A percentile compares a stretch with the other conserved stretches of the same genome.
Evolutionary conservation across 35 echinoderm and acorn worm species (phyloP).

Genomic region (Hemicentrotus pulcherrimus): DNA sequence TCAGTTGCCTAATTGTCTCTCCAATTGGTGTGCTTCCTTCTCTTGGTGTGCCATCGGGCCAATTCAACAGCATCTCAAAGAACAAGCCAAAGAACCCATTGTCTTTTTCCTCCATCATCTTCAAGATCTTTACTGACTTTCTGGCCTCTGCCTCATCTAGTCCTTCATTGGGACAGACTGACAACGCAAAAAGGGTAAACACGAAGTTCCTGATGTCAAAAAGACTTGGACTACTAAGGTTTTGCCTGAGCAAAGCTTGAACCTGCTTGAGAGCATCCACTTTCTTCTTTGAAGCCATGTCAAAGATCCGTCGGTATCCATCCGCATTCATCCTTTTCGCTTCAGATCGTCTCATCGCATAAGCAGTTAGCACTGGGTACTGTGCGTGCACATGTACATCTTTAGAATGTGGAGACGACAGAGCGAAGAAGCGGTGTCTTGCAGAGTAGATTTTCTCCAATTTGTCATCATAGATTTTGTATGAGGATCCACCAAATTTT

Average conservation of each 20-base stretch:
- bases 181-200: neutral
- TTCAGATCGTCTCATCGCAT: constrained; percentile 28
- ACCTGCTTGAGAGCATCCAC: neutral
- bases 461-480: neutral
- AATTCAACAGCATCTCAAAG: constrained; percentile 52
- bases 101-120: neutral
- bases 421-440: neutral
- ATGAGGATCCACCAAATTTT: neutral
- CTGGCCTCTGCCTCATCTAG: neutral
- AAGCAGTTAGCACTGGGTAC: neutral
- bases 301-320: neutral
- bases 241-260: neutral
- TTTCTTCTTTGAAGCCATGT: neutral
- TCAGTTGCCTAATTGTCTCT: neutral
- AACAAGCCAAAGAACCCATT: constrained; percentile 32
- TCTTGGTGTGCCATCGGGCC: neutral
- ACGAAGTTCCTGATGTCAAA: constrained; percentile 41
- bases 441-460: neutral
- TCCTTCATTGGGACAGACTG: neutral
- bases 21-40: neutral
- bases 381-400: neutral
- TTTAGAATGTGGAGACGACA: neutral
- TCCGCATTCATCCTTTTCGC: constrained; percentile 1
- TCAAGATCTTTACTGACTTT: neutral
- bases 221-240: neutral